These are phyloP conservation scores for Epinephelus lanceolatus DNA, from an alignment of 2,113 vertebrate species.

Conservation along the genomic window DNA sequence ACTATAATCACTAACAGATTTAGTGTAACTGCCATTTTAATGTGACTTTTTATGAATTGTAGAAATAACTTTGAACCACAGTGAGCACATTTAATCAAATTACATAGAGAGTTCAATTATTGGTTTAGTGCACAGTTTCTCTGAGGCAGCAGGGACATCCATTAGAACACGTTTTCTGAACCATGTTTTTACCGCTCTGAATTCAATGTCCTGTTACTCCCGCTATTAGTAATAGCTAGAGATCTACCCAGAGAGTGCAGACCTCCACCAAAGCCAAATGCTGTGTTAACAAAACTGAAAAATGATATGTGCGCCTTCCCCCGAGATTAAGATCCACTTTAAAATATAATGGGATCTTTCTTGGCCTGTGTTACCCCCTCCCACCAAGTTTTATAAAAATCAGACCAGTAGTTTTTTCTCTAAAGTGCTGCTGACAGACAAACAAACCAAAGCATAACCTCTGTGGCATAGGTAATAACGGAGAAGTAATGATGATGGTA, in stretches of 20 bases:
- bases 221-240: neutral
- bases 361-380: no score
- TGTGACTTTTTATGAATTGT: conserved; percentile 46
- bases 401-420: no score
- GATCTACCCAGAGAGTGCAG: no score
- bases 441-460: no score
- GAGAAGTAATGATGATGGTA: neutral
- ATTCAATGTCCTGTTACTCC: neutral
- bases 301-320: no score
- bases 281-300: no score
- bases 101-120: conserved; percentile 29
- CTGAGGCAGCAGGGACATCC: neutral
- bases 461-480: no score
- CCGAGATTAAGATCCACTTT: no score
- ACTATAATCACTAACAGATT: conserved; percentile 56
- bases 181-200: neutral
- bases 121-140: conserved; percentile 3
- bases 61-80: conserved; percentile 44
- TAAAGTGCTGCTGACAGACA: no score
- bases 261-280: no score
- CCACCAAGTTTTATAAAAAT: no score
- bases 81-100: conserved; percentile 52
- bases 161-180: conserved; percentile 10
- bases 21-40: conserved; percentile 32
- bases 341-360: no score